phyloP scores from a whole-genome alignment of 1,140 invertebrate genomes.

The Nasonia vitripennis region DNA sequence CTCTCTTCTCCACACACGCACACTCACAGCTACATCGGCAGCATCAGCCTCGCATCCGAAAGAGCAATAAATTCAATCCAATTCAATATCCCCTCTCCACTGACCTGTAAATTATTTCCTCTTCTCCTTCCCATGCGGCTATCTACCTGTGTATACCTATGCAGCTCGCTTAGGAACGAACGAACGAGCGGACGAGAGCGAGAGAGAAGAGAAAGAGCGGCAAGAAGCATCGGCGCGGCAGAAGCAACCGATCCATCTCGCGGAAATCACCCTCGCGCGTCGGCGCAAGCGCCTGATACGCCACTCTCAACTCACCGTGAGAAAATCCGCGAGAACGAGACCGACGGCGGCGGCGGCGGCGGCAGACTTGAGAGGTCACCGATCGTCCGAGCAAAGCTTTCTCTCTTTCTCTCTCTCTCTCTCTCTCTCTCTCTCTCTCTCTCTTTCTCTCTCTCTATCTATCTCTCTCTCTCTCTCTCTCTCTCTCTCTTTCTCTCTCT shows the following conservation, averaged over 20 bases:
- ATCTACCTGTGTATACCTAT: neutral
- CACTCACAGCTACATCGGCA: neutral
- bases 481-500: neutral
- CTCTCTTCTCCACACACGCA: neutral
- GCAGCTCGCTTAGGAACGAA: neutral
- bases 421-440: neutral
- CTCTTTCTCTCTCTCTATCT: neutral
- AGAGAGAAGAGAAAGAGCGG: constrained; percentile 11
- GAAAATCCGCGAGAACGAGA: constrained; percentile 54
- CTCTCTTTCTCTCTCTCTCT: neutral
- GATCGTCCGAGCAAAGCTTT: neutral
- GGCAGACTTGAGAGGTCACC: constrained; percentile 1
- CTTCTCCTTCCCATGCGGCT: constrained; percentile 18
- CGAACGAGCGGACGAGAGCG: neutral
- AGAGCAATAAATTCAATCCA: constrained; percentile 47
- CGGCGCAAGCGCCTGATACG: constrained; percentile 28
- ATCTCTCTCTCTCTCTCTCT: neutral
- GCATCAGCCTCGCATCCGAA: neutral
- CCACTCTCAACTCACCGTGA: constrained; percentile 56
- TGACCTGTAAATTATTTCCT: constrained; percentile 44
- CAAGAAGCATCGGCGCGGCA: constrained; percentile 5
- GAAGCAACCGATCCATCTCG: constrained; percentile 61
- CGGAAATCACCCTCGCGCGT: constrained; percentile 59
- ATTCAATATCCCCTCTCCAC: constrained; percentile 36
- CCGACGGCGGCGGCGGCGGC: constrained; percentile 17